Evolutionary conservation across 2,797 vertebrate species (phyloP).

Genomic region (Amphiprion clarkii): DNA sequence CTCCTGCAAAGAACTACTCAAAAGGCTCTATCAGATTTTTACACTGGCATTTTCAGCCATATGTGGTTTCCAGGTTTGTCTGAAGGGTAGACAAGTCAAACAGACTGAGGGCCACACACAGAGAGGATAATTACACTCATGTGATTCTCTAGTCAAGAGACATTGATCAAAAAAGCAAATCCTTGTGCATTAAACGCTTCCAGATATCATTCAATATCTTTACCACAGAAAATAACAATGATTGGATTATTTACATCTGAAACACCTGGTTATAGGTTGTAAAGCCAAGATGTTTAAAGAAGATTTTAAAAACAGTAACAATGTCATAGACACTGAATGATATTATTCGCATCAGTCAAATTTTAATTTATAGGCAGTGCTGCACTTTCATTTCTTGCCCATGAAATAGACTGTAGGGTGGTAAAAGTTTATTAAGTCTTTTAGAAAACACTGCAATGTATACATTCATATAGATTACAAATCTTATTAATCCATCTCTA

Average conservation of each 20-base stretch:
- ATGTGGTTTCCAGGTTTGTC: slow-evolving; percentile 29
- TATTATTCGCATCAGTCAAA: not conserved
- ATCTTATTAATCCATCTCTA: slow-evolving; percentile 6
- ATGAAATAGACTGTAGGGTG: not conserved
- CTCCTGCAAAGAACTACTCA: slow-evolving; percentile 16
- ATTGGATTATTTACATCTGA: slow-evolving; percentile 8
- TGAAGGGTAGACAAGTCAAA: slow-evolving; percentile 20
- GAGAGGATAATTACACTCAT: not conserved
- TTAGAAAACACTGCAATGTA: not conserved
- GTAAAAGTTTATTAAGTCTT: not conserved
- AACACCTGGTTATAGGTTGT: not conserved
- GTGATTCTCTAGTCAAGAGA: slow-evolving; percentile 11
- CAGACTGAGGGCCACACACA: slow-evolving; percentile 8
- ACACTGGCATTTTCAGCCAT: not conserved
- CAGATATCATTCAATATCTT: slow-evolving; percentile 17
- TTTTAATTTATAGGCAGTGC: too few relatives aligned
- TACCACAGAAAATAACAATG: slow-evolving; percentile 11
- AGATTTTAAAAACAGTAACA: not conserved
- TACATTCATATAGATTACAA: not conserved
- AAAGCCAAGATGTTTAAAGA: not conserved
- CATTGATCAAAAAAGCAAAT: slow-evolving; percentile 24
- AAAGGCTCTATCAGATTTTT: slow-evolving; percentile 19
- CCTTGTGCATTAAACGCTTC: slow-evolving; percentile 29
- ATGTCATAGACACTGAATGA: not conserved
- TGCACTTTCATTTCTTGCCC: not conserved